Conservation (phyloP, 2,888 invertebrate genomes). For the Eupithecia subumbrata region DNA sequence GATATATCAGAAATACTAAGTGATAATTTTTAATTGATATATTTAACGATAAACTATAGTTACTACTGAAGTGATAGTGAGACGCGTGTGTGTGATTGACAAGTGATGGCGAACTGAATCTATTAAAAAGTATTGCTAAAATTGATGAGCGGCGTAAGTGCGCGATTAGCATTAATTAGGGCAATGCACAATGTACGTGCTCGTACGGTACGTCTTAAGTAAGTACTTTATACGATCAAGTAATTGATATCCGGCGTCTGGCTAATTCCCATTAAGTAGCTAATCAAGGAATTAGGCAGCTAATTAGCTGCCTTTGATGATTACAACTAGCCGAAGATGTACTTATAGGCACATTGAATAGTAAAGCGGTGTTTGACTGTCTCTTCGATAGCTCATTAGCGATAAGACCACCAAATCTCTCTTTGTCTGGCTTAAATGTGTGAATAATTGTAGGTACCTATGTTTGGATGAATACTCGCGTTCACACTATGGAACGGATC, state of each 20-base stretch:
- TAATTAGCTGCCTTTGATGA: constrained; percentile 43
- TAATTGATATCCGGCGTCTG: constrained; percentile 37
- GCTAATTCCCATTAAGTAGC: constrained; percentile 40
- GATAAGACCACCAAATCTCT: neutral
- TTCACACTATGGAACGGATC: neutral
- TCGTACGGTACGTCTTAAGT: neutral
- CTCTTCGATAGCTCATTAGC: neutral
- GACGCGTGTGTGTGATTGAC: no score
- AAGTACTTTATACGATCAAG: constrained; percentile 16
- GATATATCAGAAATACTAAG: no score
- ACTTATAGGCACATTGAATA: neutral
- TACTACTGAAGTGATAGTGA: no score
- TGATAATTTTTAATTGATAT: no score
- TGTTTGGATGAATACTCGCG: no score
- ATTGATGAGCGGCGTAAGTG: no score
- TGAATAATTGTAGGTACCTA: no score
- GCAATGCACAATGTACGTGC: no score
- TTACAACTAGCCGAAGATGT: constrained; percentile 21
- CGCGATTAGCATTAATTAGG: no score
- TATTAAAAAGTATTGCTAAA: no score
- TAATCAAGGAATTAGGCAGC: constrained; percentile 41
- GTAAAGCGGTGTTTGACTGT: neutral
- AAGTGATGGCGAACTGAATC: no score
- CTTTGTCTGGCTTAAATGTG: neutral
- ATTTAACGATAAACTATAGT: no score